phyloP scores from a whole-genome alignment of 1,140 invertebrate genomes.

The Meloidogyne floridensis region DNA sequence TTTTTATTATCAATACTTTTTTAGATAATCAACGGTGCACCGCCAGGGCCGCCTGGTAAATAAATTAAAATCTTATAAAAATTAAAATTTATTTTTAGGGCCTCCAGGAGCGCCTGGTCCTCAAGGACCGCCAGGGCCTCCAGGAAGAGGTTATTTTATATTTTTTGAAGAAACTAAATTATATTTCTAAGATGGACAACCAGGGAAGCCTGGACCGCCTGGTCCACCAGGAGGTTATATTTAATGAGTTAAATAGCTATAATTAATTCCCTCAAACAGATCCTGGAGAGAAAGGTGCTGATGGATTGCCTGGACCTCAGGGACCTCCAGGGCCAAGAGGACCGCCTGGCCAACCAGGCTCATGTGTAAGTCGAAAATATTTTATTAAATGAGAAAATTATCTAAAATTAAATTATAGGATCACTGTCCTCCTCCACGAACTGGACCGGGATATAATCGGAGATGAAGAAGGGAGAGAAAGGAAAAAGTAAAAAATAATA shows the following conservation, averaged over 20 bases:
- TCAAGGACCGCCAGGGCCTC: conserved; percentile 44
- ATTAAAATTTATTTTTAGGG: conserved; percentile 9
- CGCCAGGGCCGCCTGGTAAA: conserved; percentile 62
- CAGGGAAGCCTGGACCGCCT: conserved; percentile 38
- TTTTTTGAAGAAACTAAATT: no score
- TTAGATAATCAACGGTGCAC: conserved; percentile 63
- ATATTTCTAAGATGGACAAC: conserved; percentile 37
- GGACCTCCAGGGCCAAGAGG: conserved; percentile 51
- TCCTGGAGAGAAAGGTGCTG: conserved; percentile 59
- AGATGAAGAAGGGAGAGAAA: not conserved
- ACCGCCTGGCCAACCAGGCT: conserved; percentile 59
- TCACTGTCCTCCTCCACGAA: conserved; percentile 63
- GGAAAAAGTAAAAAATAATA: no score
- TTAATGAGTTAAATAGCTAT: not conserved
- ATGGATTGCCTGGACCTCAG: conserved; percentile 61
- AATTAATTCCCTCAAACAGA: conserved; percentile 44
- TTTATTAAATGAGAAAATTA: not conserved
- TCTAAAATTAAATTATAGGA: conserved; percentile 34
- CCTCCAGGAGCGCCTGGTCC: conserved; percentile 50
- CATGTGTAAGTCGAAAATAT: conserved; percentile 40
- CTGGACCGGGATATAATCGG: conserved; percentile 56
- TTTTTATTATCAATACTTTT: not conserved
- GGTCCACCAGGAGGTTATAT: conserved; percentile 29
- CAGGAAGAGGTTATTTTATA: not conserved
- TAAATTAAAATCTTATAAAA: conserved; percentile 18